These are phyloP conservation scores for Empis stercorea DNA, from an alignment of 2,888 invertebrate species.

Conservation along the genomic window DNA sequence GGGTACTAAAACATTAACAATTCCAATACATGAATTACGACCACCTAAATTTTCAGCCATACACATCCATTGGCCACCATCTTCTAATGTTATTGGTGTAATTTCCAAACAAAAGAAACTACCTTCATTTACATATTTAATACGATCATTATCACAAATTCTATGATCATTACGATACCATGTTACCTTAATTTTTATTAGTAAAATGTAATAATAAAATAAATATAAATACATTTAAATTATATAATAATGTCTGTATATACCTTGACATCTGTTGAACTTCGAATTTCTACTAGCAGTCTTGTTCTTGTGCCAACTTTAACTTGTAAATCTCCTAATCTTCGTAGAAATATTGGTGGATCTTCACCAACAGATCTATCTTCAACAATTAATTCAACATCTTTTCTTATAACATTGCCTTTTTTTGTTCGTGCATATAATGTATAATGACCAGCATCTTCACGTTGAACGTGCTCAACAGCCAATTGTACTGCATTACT, in stretches of 20 bases:
- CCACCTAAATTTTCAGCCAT: constrained; percentile 67
- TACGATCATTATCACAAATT: constrained; percentile 60
- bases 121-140: constrained; percentile 68
- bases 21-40: constrained; percentile 60
- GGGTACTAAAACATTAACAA: constrained; percentile 70
- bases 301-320: constrained; percentile 81
- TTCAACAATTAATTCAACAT: constrained; percentile 44
- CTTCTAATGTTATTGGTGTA: constrained; percentile 66
- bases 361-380: constrained; percentile 50
- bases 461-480: constrained; percentile 57
- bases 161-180: constrained; percentile 77
- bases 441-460: constrained; percentile 64
- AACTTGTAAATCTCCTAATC: constrained; percentile 73
- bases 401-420: constrained; percentile 40
- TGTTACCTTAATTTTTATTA: constrained; percentile 48
- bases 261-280: constrained; percentile 68
- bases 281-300: constrained; percentile 71
- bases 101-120: constrained; percentile 76
- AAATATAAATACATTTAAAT: neutral
- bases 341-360: constrained; percentile 70
- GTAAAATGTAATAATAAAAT: constrained; percentile 1
- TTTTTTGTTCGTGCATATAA: constrained; percentile 48
- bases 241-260: no score
- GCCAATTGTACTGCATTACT: constrained; percentile 56
- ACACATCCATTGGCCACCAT: constrained; percentile 76